Conservation (phyloP, 2,797 vertebrate genomes). For the Oreortyx pictus region DNA sequence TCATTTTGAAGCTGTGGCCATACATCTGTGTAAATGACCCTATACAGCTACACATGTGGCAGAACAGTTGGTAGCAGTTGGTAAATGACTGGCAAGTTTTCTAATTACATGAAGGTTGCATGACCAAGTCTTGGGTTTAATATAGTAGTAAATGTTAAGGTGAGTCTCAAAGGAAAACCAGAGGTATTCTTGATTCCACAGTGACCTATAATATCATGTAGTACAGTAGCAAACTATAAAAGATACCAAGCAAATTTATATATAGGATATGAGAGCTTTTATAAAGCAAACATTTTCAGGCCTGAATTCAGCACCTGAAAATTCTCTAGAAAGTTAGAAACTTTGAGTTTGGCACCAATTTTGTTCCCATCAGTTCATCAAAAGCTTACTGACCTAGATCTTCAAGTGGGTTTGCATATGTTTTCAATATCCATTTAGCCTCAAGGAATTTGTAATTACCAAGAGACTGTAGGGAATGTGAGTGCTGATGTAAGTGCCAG, state of each 20-base stretch:
- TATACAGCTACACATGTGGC: neutral
- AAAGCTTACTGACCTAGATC: slow-evolving; percentile 6
- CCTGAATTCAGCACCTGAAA: neutral
- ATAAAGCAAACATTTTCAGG: slow-evolving; percentile 28
- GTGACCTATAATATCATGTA: neutral
- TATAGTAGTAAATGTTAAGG: neutral
- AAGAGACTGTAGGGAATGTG: slow-evolving; percentile 9
- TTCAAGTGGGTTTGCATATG: slow-evolving; percentile 35
- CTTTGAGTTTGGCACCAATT: slow-evolving; percentile 22
- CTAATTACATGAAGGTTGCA: neutral
- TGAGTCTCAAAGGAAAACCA: neutral
- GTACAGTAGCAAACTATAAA: neutral
- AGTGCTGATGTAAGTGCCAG: neutral
- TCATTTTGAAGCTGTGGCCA: neutral
- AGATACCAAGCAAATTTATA: neutral
- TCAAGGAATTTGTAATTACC: slow-evolving; percentile 49
- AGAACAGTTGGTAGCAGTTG: neutral
- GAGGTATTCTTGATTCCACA: neutral
- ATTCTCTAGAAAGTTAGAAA: slow-evolving; percentile 12
- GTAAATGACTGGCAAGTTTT: neutral
- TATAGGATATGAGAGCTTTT: neutral
- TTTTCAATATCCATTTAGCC: slow-evolving; percentile 49
- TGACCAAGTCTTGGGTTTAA: neutral
- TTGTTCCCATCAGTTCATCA: slow-evolving; percentile 24
- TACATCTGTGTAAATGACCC: neutral